Conservation (phyloP, 2,113 vertebrate species). For the Peromyscus maniculatus region DNA sequence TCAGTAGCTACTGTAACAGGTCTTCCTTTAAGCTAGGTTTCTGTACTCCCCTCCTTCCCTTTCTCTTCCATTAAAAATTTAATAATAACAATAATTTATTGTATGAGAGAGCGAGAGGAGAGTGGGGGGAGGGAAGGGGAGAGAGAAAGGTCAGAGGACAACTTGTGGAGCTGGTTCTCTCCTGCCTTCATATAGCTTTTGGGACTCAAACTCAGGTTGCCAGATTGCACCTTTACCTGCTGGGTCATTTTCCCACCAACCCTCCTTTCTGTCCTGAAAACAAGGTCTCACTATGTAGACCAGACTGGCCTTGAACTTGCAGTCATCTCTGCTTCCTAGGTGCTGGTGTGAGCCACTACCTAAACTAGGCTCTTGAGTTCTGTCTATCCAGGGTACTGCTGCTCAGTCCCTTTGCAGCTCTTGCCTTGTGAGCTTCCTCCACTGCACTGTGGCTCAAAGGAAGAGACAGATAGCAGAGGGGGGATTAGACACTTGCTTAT, state of each 20-base stretch:
- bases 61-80: background rate
- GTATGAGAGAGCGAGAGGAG: background rate
- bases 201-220: too few species aligned
- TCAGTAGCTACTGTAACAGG: background rate
- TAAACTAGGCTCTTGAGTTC: constrained; percentile 37
- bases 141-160: background rate
- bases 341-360: background rate
- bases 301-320: background rate
- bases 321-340: background rate
- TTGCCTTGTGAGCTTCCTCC: background rate
- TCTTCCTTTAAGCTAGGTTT: constrained; percentile 11
- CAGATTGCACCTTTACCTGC: background rate
- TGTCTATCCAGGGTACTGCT: background rate
- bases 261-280: background rate
- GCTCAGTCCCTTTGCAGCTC: background rate
- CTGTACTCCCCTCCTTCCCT: background rate
- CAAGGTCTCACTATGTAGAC: background rate
- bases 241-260: background rate
- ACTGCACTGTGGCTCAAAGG: background rate
- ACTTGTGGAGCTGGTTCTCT: background rate
- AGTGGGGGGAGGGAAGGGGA: background rate
- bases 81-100: background rate
- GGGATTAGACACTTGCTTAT: background rate
- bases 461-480: constrained; percentile 64
- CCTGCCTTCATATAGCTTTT: background rate